phyloP scores from a whole-genome alignment of 2,888 invertebrate species.

The Rhagium mordax region DNA sequence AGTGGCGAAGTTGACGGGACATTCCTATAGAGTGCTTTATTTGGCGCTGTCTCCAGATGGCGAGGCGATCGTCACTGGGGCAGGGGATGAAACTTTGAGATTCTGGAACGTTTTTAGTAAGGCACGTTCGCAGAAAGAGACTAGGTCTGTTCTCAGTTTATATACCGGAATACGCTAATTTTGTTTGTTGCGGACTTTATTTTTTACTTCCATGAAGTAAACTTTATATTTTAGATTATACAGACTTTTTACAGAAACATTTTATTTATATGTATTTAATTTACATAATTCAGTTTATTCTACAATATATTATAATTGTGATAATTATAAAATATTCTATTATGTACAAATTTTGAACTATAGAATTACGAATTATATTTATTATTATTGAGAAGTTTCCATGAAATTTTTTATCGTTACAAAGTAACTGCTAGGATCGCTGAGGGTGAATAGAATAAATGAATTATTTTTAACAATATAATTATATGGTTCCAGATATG shows the following conservation, averaged over 20 bases:
- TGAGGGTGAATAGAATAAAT: conserved; percentile 9
- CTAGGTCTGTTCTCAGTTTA: conserved; percentile 92
- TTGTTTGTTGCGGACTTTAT: background rate
- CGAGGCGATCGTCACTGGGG: conserved; percentile 98
- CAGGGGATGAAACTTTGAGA: conserved; percentile 97
- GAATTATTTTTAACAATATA: conserved; percentile 1
- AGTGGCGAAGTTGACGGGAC: conserved; percentile 97
- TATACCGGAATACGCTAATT: conserved; percentile 88
- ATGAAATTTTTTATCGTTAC: conserved; percentile 45
- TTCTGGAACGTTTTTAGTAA: conserved; percentile 99
- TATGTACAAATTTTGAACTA: conserved; percentile 25
- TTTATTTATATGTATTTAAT: conserved; percentile 43
- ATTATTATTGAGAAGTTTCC: conserved; percentile 35
- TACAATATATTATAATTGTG: conserved; percentile 45
- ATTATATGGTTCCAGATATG: background rate
- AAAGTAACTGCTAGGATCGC: conserved; percentile 41
- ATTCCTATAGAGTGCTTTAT: conserved; percentile 96
- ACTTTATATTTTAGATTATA: conserved; percentile 31
- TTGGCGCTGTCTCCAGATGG: conserved; percentile 98
- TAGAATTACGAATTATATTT: conserved; percentile 22
- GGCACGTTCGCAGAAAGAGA: conserved; percentile 94
- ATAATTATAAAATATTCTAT: conserved; percentile 34
- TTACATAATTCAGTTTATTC: conserved; percentile 35
- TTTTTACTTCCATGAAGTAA: conserved; percentile 46
- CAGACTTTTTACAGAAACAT: conserved; percentile 29